These are phyloP conservation scores for Lampris megalopsis DNA, from an alignment of 2,113 vertebrate genomes.

Conservation along the genomic window DNA sequence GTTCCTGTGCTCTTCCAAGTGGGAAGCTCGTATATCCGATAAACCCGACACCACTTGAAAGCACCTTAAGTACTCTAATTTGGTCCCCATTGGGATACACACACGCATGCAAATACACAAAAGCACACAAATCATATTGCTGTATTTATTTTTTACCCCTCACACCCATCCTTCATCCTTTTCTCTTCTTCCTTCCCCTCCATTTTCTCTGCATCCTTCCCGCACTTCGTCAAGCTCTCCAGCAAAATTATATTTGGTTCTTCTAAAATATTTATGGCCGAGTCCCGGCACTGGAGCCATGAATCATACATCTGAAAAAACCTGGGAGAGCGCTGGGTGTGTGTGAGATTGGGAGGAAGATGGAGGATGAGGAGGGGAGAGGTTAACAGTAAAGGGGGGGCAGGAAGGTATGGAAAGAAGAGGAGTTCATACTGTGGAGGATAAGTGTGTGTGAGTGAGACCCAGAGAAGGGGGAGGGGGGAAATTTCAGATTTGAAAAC, in stretches of 20 bases:
- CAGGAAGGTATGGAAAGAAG: conserved; percentile 25
- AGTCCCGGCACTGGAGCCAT: conserved; percentile 57
- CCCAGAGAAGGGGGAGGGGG: no score
- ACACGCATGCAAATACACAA: neutral
- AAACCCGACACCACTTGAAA: no score
- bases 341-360: neutral
- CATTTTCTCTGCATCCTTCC: neutral
- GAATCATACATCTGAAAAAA: conserved; percentile 72
- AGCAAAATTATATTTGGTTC: conserved; percentile 62
- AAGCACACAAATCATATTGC: neutral
- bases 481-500: no score
- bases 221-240: neutral
- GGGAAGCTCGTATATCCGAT: no score
- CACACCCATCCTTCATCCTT: neutral
- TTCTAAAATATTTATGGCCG: conserved; percentile 73
- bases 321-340: neutral
- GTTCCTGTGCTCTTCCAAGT: no score
- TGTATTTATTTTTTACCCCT: neutral
- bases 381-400: neutral
- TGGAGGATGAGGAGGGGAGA: neutral
- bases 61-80: no score
- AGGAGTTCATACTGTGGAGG: conserved; percentile 25
- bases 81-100: neutral
- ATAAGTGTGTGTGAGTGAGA: conserved; percentile 4
- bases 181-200: neutral